phyloP scores from a whole-genome alignment of 1,140 invertebrate species.

The Orchesella cincta region DNA sequence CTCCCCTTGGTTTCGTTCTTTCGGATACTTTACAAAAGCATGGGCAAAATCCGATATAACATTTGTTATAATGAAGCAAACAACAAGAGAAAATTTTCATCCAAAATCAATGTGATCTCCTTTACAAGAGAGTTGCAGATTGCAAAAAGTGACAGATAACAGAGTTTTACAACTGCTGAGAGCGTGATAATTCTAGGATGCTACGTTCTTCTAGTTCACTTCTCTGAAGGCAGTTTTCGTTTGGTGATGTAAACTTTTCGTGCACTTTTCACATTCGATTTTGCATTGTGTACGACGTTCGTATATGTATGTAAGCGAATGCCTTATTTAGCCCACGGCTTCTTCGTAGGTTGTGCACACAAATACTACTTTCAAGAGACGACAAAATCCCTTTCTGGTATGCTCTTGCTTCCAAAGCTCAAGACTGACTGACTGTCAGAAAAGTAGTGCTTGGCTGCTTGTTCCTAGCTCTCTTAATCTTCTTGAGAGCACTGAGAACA shows the following conservation, averaged over 20 bases:
- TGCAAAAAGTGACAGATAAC: background rate
- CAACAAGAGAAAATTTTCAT: background rate
- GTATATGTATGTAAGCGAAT: no score
- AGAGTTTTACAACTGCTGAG: background rate
- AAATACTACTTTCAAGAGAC: no score
- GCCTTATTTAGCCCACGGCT: no score
- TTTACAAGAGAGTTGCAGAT: background rate
- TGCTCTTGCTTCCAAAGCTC: slow-evolving; percentile 9
- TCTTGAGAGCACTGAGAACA: background rate
- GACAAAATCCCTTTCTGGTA: no score
- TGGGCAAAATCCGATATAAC: background rate
- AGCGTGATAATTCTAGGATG: background rate
- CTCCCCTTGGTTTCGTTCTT: no score
- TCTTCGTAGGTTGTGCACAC: no score
- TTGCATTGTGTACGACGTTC: no score
- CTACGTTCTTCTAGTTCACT: no score
- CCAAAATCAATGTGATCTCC: background rate
- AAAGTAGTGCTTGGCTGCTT: background rate
- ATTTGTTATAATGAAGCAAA: background rate
- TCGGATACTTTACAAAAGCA: background rate
- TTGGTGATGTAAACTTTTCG: no score
- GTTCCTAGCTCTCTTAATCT: background rate
- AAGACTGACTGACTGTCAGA: slow-evolving; percentile 25
- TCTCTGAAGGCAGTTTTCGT: no score
- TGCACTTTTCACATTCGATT: no score